Base-by-base conservation (phyloP, 2,888 invertebrate species). In the Leptinotarsa tumamoca region DNA sequence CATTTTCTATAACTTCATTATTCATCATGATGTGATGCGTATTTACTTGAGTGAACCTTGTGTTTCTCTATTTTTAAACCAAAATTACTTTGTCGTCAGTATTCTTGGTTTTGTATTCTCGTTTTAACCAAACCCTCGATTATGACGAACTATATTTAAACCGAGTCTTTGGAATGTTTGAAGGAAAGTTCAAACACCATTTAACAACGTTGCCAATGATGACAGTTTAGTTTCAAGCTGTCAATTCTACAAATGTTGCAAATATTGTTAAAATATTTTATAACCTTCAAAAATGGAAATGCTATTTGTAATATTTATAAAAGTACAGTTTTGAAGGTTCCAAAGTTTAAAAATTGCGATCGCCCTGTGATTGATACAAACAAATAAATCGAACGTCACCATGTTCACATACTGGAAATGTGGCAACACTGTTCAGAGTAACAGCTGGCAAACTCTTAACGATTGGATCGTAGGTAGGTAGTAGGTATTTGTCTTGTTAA, bases 81-180 rank as follows among this genome's bases (percentile, higher is more conserved):
- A 52, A 71, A 71, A 72, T 63, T 52, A 71, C 58, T 72, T 71
- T 33, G 67, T 51, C 68, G 56, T 63, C 63, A 33, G 66, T 78
- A 78, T 78, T 78, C 75, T 73, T 71, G 73, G 73, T 68, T 43
- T 51, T 54, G 51, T 61, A 66, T 67, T 75, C 68, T 72, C 66
- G 56, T 77, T 77, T 72, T 74, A 67, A 72, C 67, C 68, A 66
- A 73, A 33, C 71, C 73, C 69, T 73, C 78, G 66, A 73, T 75
- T 73, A 74, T 72, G 69, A 23, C 23, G 23, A 7, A 49, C 67
- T 72, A 72, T 72, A 66, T 72, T 72, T 72, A 72, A 54, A 67
- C 15, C 18, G 43, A 54, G 49, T 23, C 10, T 72, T 63, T n/a
- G n/a, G 27, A 63, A 33, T 63, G 66, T 69, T 61, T 58, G n/a